Evolutionary conservation across 1,140 invertebrate species (phyloP).

Genomic region (Brachionus rotundiformis): DNA sequence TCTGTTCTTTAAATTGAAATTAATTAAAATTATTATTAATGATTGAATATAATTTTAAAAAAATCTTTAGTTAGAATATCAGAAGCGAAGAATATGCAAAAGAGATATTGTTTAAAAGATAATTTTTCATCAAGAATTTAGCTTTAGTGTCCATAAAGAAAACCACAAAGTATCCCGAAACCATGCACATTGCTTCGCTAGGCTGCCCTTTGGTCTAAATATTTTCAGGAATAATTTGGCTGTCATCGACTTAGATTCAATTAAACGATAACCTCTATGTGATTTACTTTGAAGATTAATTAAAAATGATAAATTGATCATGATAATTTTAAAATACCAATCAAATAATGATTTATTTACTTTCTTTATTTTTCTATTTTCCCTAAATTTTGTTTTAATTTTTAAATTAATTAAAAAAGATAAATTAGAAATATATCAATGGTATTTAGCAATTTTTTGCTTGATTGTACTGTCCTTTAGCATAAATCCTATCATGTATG

Average conservation of each 20-base stretch:
- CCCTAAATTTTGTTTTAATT: conserved; percentile 21
- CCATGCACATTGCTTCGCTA: neutral
- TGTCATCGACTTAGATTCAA: conserved; percentile 7
- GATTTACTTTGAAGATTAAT: conserved; percentile 38
- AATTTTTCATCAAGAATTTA: neutral
- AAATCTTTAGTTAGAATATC: neutral
- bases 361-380: conserved; percentile 30
- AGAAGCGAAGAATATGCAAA: neutral
- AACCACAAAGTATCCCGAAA: neutral
- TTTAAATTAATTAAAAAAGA: conserved; percentile 33
- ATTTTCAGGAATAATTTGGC: neutral
- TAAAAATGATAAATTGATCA: conserved; percentile 51
- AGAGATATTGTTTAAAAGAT: neutral
- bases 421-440: neutral
- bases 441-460: neutral
- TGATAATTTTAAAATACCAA: conserved; percentile 13
- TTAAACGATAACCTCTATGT: too few relatives aligned
- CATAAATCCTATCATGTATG: neutral
- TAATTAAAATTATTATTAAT: too few relatives aligned
- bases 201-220: neutral
- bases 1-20: too few relatives aligned
- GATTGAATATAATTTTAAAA: too few relatives aligned
- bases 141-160: neutral
- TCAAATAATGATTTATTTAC: conserved; percentile 38
- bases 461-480: neutral